These are phyloP conservation scores for Dipodomys merriami DNA, from an alignment of 2,113 vertebrate species.

Conservation along the genomic window DNA sequence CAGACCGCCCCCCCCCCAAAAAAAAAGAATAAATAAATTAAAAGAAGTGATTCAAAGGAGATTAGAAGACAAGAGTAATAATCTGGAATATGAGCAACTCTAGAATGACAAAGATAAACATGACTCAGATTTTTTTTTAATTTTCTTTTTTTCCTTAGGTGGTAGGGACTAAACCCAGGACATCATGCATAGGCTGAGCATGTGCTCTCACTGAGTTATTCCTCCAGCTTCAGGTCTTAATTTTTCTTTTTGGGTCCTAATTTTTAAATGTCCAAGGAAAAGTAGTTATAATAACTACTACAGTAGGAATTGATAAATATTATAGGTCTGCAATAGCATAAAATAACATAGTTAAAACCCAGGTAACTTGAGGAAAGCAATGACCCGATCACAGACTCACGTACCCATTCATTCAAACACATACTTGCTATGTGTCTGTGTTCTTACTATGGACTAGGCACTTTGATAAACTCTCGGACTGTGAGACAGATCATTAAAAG, in stretches of 20 bases:
- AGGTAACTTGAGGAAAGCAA: background rate
- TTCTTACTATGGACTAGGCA: constrained; percentile 9
- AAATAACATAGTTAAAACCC: background rate
- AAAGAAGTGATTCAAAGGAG: background rate
- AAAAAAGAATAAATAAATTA: background rate
- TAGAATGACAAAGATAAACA: background rate
- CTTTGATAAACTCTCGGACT: constrained; percentile 32
- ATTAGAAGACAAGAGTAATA: background rate
- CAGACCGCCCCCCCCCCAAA: no score
- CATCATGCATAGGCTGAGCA: background rate
- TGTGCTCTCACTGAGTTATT: background rate
- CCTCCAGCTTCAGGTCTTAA: background rate
- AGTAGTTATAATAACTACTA: constrained; percentile 12
- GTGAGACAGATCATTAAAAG: constrained; percentile 14
- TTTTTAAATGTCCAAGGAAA: constrained; percentile 39
- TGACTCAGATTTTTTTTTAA: constrained; percentile 17
- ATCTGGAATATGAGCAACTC: background rate
- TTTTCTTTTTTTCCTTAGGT: background rate
- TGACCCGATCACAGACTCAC: background rate
- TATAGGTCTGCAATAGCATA: background rate
- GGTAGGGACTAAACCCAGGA: background rate
- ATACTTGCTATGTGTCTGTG: background rate
- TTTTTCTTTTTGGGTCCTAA: background rate
- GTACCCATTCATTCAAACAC: background rate
- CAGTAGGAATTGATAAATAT: background rate